Conservation (phyloP, 2,797 vertebrate species). For the Scolopax rusticola region DNA sequence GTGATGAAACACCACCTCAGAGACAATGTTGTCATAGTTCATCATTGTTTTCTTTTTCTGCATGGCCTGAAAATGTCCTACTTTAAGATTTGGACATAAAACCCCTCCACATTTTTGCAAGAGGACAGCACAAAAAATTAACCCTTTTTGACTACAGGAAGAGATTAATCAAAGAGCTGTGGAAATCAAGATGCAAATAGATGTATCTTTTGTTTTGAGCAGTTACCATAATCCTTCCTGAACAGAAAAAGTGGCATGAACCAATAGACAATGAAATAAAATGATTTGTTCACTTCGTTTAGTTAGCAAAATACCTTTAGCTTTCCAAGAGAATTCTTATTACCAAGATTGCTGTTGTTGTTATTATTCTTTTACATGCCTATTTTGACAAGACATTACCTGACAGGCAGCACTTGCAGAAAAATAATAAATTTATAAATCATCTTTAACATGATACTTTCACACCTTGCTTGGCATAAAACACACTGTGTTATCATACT, state of each 20-base stretch:
- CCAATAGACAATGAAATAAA: background rate
- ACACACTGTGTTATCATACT: background rate
- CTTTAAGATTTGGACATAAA: background rate
- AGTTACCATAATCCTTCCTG: background rate
- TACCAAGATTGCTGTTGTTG: background rate
- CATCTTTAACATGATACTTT: conserved; percentile 44
- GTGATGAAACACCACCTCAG: background rate
- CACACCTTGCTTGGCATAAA: conserved; percentile 30
- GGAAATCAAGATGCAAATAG: background rate
- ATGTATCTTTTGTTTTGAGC: background rate
- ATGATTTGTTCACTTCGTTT: background rate
- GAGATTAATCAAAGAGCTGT: background rate
- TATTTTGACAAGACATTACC: background rate
- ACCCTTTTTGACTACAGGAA: background rate
- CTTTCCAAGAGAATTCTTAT: background rate
- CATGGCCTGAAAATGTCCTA: background rate
- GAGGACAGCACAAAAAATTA: background rate
- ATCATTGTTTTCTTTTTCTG: background rate
- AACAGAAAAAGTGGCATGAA: background rate
- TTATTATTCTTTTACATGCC: background rate
- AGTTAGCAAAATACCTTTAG: background rate
- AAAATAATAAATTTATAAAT: conserved; percentile 18
- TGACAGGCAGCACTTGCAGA: conserved; percentile 16
- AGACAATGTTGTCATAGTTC: background rate
- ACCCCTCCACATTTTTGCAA: background rate